Conservation (phyloP, 1,140 invertebrate species). For the Diabrotica virgifera region DNA sequence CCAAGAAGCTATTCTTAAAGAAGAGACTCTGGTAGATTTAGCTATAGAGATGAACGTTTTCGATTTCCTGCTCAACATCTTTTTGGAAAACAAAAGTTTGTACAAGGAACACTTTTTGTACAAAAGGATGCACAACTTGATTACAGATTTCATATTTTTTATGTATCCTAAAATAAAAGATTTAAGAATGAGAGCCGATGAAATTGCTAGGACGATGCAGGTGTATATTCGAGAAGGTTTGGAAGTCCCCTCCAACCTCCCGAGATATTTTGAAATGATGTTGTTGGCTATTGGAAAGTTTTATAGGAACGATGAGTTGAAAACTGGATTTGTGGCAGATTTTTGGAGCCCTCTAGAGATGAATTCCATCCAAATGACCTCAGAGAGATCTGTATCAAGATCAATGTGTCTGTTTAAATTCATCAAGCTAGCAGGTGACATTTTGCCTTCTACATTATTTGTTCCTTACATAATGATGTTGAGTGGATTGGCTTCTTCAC, state of each 20-base stretch:
- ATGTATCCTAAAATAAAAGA: constrained; percentile 91
- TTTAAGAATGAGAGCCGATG: constrained; percentile 79
- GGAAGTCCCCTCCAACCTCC: constrained; percentile 69
- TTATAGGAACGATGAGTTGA: constrained; percentile 72
- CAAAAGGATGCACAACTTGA: constrained; percentile 76
- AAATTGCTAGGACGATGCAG: constrained; percentile 78
- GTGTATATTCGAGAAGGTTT: constrained; percentile 80
- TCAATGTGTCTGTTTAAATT: constrained; percentile 87
- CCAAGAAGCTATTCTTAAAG: constrained; percentile 61
- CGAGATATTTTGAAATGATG: constrained; percentile 81
- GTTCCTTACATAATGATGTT: constrained; percentile 86
- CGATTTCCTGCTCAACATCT: constrained; percentile 67
- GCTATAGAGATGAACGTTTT: constrained; percentile 82
- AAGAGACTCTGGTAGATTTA: constrained; percentile 70
- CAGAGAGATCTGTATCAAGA: constrained; percentile 51
- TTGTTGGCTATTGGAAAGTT: constrained; percentile 74
- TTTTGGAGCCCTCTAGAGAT: constrained; percentile 76
- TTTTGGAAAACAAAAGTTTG: constrained; percentile 69
- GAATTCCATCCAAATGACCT: constrained; percentile 46
- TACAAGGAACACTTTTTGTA: constrained; percentile 81
- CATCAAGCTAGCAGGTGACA: constrained; percentile 78
- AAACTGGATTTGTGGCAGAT: constrained; percentile 70
- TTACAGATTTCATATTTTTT: constrained; percentile 89
- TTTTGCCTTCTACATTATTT: constrained; percentile 81
- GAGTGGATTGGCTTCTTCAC: constrained; percentile 72